Base-by-base conservation (phyloP, 1,140 invertebrate species). In the Portunus trituberculatus region DNA sequence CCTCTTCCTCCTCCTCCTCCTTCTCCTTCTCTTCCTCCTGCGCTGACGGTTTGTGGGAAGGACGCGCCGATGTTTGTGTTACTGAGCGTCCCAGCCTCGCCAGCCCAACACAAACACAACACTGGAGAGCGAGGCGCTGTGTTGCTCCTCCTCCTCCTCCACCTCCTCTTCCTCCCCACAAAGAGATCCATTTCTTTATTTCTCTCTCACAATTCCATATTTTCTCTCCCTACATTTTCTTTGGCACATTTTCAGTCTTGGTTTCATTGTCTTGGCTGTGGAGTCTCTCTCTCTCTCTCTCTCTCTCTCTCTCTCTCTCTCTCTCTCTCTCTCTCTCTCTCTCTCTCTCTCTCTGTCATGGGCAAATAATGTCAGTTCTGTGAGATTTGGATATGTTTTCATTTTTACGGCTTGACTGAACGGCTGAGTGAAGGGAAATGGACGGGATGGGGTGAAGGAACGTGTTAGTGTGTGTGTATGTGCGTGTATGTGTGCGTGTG, bases 21-120 rank as follows among this genome's bases (percentile, higher is more conserved):
- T 28, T 28, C 48, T 29, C 88, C 67, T 76, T 25, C 67, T 76
- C 67, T 25, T 76, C 67, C 67, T n/a, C 67, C 67, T n/a, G 16
- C 67, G 67, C 67, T 76, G 67, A 25, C 67, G 67, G 67, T n/a
- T n/a, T 76, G 67, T 76, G 67, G 67, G 67, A 76, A 76, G 67
- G 67, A 76, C 67, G 67, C 67, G 20, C n/a, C 25, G 16, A 7
- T 76, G 67, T 76, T 76, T 76, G 67, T 76, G 67, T 76, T 76
- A 76, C 20, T 8, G 20, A 16, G 67, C 67, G 67, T 76, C 67
- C n/a, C 67, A 76, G 67, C 67, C 6, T 7, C 67, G 67, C 6
- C 67, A 0, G n/a, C 67, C 20, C 67, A 76, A 76, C 20, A 76
- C 67, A 76, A 76, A 76, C 67, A 76, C 67, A 76, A n/a, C 67